Percentiles rank a stretch among this genome's conserved stretches.
These are phyloP conservation scores for Euthynnus affinis DNA, from an alignment of 2,797 vertebrate species.

Conservation along the genomic window DNA sequence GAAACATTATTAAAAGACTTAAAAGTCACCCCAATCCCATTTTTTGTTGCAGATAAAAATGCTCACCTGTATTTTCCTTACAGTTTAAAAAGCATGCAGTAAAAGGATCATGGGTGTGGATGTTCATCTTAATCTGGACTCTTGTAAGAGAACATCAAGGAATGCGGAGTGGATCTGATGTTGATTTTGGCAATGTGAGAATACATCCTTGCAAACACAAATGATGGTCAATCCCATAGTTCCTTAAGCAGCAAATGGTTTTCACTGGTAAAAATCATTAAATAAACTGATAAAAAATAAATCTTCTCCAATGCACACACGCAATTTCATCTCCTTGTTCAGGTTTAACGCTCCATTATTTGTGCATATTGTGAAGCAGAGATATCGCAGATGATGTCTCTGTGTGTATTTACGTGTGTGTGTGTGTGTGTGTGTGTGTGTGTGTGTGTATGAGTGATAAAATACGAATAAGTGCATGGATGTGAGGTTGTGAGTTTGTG, in stretches of 20 bases:
- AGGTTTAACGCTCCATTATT: conserved; percentile 32
- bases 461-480: conserved; percentile 7
- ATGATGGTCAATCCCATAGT: conserved; percentile 29
- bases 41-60: conserved; percentile 59
- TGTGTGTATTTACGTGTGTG: conserved; percentile 46
- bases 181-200: conserved; percentile 68
- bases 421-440: conserved; percentile 3
- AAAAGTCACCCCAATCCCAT: conserved; percentile 9
- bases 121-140: conserved; percentile 25
- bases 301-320: conserved; percentile 39
- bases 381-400: conserved; percentile 60
- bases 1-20: conserved; percentile 57
- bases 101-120: conserved; percentile 31
- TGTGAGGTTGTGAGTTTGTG: conserved; percentile 51
- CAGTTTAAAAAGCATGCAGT: conserved; percentile 73
- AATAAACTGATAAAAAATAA: conserved; percentile 46
- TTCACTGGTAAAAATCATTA: conserved; percentile 43
- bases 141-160: conserved; percentile 1
- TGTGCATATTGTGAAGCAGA: conserved; percentile 65
- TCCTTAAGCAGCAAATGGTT: conserved; percentile 64
- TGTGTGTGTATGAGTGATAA: conserved; percentile 12
- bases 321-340: conserved; percentile 39
- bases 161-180: conserved; percentile 40
- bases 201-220: conserved; percentile 17
- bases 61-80: conserved; percentile 39